phyloP scores from a whole-genome alignment of 2,888 invertebrate species.

The Ganaspis brasiliensis region DNA sequence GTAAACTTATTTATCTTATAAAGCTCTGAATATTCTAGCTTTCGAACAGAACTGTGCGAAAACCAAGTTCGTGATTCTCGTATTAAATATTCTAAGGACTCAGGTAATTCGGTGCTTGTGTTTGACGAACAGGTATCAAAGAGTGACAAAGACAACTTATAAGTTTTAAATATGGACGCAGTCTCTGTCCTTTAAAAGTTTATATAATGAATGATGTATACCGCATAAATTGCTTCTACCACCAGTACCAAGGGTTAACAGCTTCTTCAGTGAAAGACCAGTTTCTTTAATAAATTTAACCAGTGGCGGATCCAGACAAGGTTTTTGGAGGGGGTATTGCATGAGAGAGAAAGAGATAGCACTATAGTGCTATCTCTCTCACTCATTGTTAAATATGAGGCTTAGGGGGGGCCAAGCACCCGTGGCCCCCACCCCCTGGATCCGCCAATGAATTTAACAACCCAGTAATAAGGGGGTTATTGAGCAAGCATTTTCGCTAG shows the following conservation, averaged over 20 bases:
- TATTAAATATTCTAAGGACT: slow-evolving; percentile 64
- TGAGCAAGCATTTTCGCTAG: no score
- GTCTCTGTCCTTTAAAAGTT: not conserved
- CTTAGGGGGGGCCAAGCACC: no score
- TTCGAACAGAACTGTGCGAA: slow-evolving; percentile 55
- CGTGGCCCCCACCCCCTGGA: no score
- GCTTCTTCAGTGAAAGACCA: slow-evolving; percentile 55
- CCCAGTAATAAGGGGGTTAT: no score
- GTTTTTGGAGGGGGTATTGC: no score
- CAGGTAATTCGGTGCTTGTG: slow-evolving; percentile 62
- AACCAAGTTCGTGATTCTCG: slow-evolving; percentile 68
- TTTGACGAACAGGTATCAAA: slow-evolving; percentile 64
- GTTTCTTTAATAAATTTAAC: slow-evolving; percentile 39
- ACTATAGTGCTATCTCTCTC: no score
- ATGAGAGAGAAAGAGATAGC: no score
- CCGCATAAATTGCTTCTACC: slow-evolving; percentile 23
- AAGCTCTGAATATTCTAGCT: slow-evolving; percentile 45
- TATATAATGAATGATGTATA: not conserved
- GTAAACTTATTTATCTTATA: slow-evolving; percentile 47
- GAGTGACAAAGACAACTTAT: slow-evolving; percentile 66
- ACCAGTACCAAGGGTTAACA: slow-evolving; percentile 19
- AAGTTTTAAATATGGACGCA: not conserved
- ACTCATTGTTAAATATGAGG: no score
- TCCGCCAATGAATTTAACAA: no score
- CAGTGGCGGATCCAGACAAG: no score